Percentiles rank a stretch among this genome's conserved stretches.
Conservation (phyloP, 2,113 vertebrate genomes). For the Cairina moschata region DNA sequence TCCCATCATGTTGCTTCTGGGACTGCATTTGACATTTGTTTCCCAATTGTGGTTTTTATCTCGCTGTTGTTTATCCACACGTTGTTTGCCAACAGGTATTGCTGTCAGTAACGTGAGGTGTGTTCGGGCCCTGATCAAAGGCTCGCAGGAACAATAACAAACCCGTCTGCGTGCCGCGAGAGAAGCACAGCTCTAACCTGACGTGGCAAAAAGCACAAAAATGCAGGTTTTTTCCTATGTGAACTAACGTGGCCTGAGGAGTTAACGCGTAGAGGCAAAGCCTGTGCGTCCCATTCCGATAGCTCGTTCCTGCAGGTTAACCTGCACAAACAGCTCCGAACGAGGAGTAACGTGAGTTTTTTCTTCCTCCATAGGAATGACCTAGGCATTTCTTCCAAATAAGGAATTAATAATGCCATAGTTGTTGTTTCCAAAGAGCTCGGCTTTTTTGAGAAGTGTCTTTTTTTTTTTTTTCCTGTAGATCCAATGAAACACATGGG, state of each 20-base stretch:
- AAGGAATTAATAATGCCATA: slow-evolving; percentile 40
- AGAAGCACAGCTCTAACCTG: background rate
- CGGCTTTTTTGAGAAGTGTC: background rate
- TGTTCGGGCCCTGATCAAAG: background rate
- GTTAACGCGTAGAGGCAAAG: background rate
- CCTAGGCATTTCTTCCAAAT: slow-evolving; percentile 28
- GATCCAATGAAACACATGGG: background rate
- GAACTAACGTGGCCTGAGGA: background rate
- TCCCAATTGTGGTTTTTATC: background rate
- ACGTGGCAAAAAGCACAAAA: background rate
- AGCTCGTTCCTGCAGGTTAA: background rate
- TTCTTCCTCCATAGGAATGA: background rate
- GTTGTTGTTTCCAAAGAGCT: slow-evolving; percentile 41
- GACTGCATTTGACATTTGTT: background rate
- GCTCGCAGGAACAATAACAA: background rate
- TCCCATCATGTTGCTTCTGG: background rate
- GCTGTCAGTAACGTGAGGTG: background rate
- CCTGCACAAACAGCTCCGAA: background rate
- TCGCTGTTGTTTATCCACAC: background rate
- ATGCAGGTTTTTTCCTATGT: background rate
- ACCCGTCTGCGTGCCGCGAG: background rate
- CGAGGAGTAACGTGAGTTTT: background rate
- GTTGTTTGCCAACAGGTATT: background rate
- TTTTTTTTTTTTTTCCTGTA: background rate
- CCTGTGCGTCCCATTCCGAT: background rate